Base-by-base conservation (phyloP, 2,113 vertebrate genomes). In the Leptodactylus fuscus region DNA sequence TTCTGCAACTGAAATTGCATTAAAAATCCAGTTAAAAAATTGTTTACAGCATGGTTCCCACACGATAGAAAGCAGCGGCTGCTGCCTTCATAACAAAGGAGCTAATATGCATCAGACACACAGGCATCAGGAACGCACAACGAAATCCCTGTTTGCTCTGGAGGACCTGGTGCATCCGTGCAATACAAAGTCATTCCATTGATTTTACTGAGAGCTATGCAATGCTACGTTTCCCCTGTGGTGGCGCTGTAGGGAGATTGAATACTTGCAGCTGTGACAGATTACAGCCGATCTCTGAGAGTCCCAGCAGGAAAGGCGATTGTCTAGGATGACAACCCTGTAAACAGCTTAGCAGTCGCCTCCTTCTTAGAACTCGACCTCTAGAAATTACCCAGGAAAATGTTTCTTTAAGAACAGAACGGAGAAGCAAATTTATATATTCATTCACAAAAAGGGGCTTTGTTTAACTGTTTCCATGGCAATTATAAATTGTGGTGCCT, bases 401-500 rank as follows among this genome's bases (percentile, higher is more conserved):
- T 38, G 24, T 24, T 65, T 44, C 58, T 29, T 81, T 44, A 81
- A 80, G 7, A 58, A 29, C 20, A 46, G 22, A 46, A 58, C 27
- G 27, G 20, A 29, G 46, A 58, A 65, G 1, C 38, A 49, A 49
- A 41, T 70, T 44, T 32, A 44, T 55, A 80, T 44, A 80, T 80
- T 71, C 75, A 85, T 85, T 85, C 83, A 85, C 65, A 85, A 58
- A 53, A 73, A 78, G 20, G 53, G 58, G 60, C 75, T 80, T 79
- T 80, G 83, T 79, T 70, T 89, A 91, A 91, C 92, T 90, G 91
- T 93, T 93, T 95, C 94, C 91, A 90, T 89, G 88, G 92, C 93
- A 95, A 96, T 95, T 95, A 94, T 94, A 93, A 95, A 92, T 93
- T 94, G 93, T 94, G 90, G 93, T 95, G 94, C 94, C 94, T 95